Evolutionary conservation across 2,113 vertebrate genomes (phyloP), one percentile per base, ranked within the genome.

Genomic region (Hippocampus mohnikei): DNA sequence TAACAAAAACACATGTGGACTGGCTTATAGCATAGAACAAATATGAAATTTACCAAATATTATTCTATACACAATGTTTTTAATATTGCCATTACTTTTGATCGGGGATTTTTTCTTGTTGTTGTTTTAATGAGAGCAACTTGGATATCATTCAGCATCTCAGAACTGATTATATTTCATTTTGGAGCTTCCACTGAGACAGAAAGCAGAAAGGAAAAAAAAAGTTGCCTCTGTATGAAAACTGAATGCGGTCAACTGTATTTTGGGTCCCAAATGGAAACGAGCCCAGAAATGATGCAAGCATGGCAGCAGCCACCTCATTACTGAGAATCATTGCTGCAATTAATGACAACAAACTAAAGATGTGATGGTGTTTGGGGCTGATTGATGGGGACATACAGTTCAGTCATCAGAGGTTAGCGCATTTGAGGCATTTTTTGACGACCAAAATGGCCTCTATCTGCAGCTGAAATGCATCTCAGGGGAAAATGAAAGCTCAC

Each of bases 191-290:
- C 1, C 23, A 25, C 11, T 44, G 42, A 44, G 8, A 13, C 15
- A 21, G 18, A 41, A 63, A n/a, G 3, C 8, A 62, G 3, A 3
- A 41, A 63, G 11, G 41, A 63, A 76, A 70, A 52, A 59, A 58
- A 40, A 71, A 77, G 73, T 79, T 66, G 68, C 67, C 82, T 55
- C 1, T 37, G 23, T 25, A 58, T 58, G 55, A 58, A 25, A 25
- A 58, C 12, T 58, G 23, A 58, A 58, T 25, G 55, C 23, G 25
- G 55, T 59, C 13, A 29, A 59, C 58, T 85, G 66, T 78, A 42
- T 79, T 59, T 63, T 5, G 10, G 46, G 73, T 60, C 76, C 85
- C 88, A 89, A 81, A 85, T 89, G 85, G 82, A 86, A 67, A 71
- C 42, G 55, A 72, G 83, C 84, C 85, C 80, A 84, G 79, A 85